Conservation (phyloP, 2,797 vertebrate species). For the Tarsius wallacei region DNA sequence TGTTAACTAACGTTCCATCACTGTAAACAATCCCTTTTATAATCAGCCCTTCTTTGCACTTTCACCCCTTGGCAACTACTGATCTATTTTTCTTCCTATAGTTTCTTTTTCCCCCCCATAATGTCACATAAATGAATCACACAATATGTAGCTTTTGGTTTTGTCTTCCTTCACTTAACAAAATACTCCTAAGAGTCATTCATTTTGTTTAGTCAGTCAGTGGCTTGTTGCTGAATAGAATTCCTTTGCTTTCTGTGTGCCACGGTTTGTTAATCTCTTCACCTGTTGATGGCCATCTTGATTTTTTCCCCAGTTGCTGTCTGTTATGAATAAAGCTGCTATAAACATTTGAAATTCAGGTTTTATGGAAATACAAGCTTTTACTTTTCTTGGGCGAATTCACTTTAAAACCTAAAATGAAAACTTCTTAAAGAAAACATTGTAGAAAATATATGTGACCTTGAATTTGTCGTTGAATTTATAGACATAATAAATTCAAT, state of each 20-base stretch:
- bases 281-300: neutral
- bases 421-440: constrained; percentile 4
- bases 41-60: neutral
- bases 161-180: neutral
- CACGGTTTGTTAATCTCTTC: neutral
- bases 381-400: neutral
- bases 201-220: neutral
- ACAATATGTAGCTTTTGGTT: neutral
- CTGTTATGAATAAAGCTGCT: neutral
- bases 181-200: neutral
- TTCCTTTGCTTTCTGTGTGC: neutral
- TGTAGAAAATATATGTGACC: neutral
- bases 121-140: neutral
- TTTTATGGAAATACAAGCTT: neutral
- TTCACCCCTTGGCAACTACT: neutral
- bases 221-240: neutral
- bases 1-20: neutral
- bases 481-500: neutral
- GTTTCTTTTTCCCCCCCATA: neutral
- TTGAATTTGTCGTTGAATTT: neutral
- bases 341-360: neutral
- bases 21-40: neutral
- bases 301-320: neutral
- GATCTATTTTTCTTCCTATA: neutral
- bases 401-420: constrained; percentile 1